These are phyloP conservation scores for Climacteris rufus DNA, from an alignment of 2,113 vertebrate species.

Conservation along the genomic window DNA sequence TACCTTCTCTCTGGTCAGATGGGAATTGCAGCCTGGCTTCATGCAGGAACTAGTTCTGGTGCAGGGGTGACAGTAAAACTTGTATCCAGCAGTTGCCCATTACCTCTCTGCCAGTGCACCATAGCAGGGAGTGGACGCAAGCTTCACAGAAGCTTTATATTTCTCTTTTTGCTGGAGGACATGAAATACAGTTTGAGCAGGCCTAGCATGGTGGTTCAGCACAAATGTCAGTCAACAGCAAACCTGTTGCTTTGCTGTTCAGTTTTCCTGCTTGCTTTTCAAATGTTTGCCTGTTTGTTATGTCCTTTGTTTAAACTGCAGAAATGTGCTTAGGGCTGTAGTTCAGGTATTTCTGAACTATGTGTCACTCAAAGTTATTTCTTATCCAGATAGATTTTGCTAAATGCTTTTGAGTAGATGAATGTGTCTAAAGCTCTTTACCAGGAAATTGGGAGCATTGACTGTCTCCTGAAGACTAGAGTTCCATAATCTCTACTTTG, in stretches of 20 bases:
- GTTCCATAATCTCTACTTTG: background rate
- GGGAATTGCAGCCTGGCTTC: background rate
- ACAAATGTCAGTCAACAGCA: background rate
- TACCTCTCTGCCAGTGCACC: background rate
- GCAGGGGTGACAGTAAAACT: background rate
- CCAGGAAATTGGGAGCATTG: background rate
- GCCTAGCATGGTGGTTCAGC: background rate
- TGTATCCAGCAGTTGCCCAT: background rate
- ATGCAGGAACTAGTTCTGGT: accelerated
- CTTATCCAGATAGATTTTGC: background rate
- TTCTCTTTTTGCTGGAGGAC: background rate
- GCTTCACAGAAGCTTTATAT: background rate
- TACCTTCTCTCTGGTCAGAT: background rate
- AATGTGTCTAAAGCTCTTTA: background rate
- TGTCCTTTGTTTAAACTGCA: background rate
- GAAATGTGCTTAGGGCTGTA: background rate
- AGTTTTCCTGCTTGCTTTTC: background rate
- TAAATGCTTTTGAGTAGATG: background rate
- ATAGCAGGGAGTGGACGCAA: background rate
- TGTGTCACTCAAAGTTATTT: background rate
- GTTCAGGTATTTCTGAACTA: background rate
- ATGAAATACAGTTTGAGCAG: background rate
- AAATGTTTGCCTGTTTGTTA: background rate
- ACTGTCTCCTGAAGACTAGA: background rate
- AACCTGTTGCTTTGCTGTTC: background rate